Evolutionary conservation across 2,888 invertebrate genomes (phyloP), one percentile per base, ranked within the genome.

Genomic region (Andrena marginata): DNA sequence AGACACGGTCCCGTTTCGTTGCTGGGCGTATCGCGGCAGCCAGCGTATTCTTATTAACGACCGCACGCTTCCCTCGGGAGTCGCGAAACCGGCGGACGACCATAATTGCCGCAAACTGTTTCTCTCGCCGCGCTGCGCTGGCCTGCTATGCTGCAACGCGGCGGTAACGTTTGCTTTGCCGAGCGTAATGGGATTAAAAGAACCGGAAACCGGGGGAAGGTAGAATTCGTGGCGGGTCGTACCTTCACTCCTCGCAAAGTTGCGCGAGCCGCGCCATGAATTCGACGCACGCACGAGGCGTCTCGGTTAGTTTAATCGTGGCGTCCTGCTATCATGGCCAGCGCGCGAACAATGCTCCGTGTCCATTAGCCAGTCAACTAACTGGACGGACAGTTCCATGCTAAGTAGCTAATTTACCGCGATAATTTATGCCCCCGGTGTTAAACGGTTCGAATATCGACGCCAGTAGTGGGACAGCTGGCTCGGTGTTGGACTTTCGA

Each of bases 381-480:
- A 71, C 73, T 26, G 63, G 65, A 42, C 71, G 77, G 42, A 54
- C 74, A 59, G 76, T 77, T 78, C 60, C 80, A 60, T 72, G 80
- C 71, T 73, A 78, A 85, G 77, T 65, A 60, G 74, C 33, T 71
- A 84, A 84, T 80, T 84, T 77, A 51, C 77, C 73, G 72, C 64
- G 80, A 33, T 73, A 80, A 85, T 80, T 83, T 74, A 71, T 77
- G 71, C 71, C 33, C 42, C 26, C 35, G 8, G 56, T 59, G 65
- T 83, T 80, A 68, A 80, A 79, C 65, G 31, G 64, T 65, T 69
- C 72, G 67, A 59, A 23, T 54, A 72, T 29, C 35, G 20, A 20
- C 42, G n/a, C 20, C n/a, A 54, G 42, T 5, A 7, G 33, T 23
- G 59, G 26, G 29, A n/a, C 42, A 42, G 51, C 29, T 7, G 29